phyloP scores from a whole-genome alignment of 1,140 invertebrate genomes.

The Scaptomyza hsui region DNA sequence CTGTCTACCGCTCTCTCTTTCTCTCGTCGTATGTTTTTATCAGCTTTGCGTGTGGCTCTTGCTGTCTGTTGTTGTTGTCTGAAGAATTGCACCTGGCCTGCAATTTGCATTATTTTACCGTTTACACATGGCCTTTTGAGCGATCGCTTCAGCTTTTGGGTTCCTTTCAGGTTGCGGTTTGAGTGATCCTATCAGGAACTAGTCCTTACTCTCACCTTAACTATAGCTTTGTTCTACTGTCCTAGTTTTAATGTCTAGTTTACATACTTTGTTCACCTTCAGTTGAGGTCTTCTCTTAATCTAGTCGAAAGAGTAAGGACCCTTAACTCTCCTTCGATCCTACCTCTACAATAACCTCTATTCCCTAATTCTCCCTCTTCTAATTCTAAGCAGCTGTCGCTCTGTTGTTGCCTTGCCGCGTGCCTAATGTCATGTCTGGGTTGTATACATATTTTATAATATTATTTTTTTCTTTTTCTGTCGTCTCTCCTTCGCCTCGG shows the following conservation, averaged over 20 bases:
- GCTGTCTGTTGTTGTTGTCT: constrained; percentile 29
- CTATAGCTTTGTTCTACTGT: no score
- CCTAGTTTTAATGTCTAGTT: no score
- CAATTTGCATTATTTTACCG: constrained; percentile 80
- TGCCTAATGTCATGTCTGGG: constrained; percentile 65
- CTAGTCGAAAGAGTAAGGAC: no score
- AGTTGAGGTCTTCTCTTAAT: no score
- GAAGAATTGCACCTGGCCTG: constrained; percentile 74
- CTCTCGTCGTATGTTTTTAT: constrained; percentile 17
- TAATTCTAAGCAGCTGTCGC: constrained; percentile 73
- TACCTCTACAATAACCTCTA: constrained; percentile 1
- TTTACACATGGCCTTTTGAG: constrained; percentile 60
- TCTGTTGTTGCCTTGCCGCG: constrained; percentile 45
- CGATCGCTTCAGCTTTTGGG: constrained; percentile 11
- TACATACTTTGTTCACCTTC: no score
- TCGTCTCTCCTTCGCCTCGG: constrained; percentile 31
- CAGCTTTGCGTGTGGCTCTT: constrained; percentile 49
- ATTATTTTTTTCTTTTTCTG: background rate
- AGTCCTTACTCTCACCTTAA: background rate
- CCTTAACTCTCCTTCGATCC: no score
- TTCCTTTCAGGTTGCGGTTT: constrained; percentile 42
- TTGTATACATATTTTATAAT: constrained; percentile 12
- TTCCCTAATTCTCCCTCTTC: constrained; percentile 20
- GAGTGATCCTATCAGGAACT: constrained; percentile 18
- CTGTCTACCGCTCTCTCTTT: background rate